Evolutionary conservation across 2,888 invertebrate genomes (phyloP).

Genomic region (Caenorhabditis sp.): DNA sequence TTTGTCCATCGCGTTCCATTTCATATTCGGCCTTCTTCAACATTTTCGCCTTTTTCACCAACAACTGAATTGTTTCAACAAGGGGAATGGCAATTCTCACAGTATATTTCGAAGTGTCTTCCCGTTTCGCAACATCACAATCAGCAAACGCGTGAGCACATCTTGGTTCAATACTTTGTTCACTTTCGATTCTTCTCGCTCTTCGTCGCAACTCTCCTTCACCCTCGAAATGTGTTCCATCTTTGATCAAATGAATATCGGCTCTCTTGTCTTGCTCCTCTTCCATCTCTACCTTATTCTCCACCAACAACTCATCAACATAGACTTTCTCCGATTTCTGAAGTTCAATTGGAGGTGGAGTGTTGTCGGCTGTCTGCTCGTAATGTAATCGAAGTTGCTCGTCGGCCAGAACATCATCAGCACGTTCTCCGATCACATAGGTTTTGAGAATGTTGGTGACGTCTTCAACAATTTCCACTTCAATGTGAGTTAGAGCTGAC

Average conservation of each 20-base stretch:
- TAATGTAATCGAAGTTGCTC: constrained; percentile 42
- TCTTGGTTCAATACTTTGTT: constrained; percentile 53
- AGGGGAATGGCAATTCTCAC: constrained; percentile 55
- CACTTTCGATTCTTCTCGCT: constrained; percentile 51
- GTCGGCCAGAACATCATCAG: constrained; percentile 54
- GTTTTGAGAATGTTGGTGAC: constrained; percentile 69
- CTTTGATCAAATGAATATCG: constrained; percentile 58
- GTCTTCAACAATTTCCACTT: constrained; percentile 67
- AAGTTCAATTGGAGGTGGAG: constrained; percentile 44
- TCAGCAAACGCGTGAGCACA: constrained; percentile 65
- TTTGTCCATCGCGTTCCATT: constrained; percentile 41
- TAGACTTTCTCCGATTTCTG: constrained; percentile 59
- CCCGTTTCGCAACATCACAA: constrained; percentile 64
- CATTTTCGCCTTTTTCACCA: constrained; percentile 30
- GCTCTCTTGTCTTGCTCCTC: constrained; percentile 51
- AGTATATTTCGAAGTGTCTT: constrained; percentile 64
- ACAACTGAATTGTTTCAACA: constrained; percentile 38
- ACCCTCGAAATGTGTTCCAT: constrained; percentile 62
- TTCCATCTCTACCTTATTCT: constrained; percentile 51
- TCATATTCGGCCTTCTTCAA: constrained; percentile 40
- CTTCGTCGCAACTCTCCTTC: constrained; percentile 44
- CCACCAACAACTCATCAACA: constrained; percentile 61
- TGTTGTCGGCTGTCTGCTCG: constrained; percentile 56
- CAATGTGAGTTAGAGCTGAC: constrained; percentile 66
- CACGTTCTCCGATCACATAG: constrained; percentile 67